Base-by-base conservation (phyloP, 2,888 invertebrate species). In the Sacculina carcini region DNA sequence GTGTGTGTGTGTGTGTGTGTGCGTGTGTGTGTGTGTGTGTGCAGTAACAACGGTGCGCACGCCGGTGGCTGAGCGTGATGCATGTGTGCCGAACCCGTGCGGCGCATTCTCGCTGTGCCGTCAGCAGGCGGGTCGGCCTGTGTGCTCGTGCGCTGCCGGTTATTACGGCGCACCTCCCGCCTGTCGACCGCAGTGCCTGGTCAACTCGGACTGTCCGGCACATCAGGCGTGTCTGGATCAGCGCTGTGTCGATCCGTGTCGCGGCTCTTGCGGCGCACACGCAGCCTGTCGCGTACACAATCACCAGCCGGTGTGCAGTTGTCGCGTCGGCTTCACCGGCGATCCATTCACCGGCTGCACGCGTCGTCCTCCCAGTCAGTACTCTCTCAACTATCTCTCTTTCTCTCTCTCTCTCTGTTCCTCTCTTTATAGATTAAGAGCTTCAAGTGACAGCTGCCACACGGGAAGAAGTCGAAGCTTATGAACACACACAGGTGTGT, bases 171-270 rank as follows among this genome's bases (percentile, higher is more conserved):
- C 49, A n/a, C 83, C 84, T 39, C 9, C 78, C 75, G 61, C 83
- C 82, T 84, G 83, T 73, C 79, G 58, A 76, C 79, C 84, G 59
- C 79, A 83, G 67, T 84, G 85, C 63, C 76, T 81, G 58, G 76
- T 81, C 53, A 84, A 83, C 62, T 76, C 80, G 0, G 87, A 89
- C 61, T 89, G 89, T 63, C 83, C 86, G 7, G 69, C 72, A 34
- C 82, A 86, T 62, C 76, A 80, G 63, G 77, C 81, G 60, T 89
- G 89, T 63, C 75, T 78, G 58, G 82, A 84, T 59, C 78, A 78
- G 54, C 81, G 83, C 62, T 89, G 89, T 28, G 51, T 54, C 23
- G 53, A 57, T 52, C 55, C 53, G 32, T 57, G 57, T 26, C 74
- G 75, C 54, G 83, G 81, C 64, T 81, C 85, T 0, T 87, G 87